Evolutionary conservation across 92 coral and sea anemone genomes (phyloP).

Genomic region (Palythoa grandiflora): DNA sequence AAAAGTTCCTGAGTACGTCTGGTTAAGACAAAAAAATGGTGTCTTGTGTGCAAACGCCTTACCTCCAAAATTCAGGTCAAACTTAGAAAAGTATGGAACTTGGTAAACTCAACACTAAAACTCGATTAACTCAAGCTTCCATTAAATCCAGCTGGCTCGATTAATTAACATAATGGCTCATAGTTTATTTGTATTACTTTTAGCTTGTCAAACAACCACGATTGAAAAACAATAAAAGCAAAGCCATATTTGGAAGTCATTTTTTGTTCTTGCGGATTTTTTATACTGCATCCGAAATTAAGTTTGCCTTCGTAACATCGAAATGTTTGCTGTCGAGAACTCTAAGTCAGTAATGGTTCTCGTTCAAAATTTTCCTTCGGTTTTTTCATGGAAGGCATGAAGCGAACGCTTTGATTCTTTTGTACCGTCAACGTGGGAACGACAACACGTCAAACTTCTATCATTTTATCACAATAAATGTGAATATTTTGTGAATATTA

Average conservation of each 20-base stretch:
- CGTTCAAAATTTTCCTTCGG: background rate
- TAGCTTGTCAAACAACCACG: slow-evolving; percentile 55
- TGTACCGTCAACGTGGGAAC: background rate
- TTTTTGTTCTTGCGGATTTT: background rate
- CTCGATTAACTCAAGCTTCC: slow-evolving; percentile 13
- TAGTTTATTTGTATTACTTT: slow-evolving; percentile 71
- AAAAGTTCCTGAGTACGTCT: background rate
- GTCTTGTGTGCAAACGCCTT: background rate
- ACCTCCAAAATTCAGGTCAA: background rate
- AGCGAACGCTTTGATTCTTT: slow-evolving; percentile 15
- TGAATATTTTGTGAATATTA: slow-evolving; percentile 35
- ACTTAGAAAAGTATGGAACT: background rate
- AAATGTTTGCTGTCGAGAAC: background rate
- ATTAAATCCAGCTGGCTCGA: slow-evolving; percentile 71
- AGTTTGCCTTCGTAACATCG: slow-evolving; percentile 11
- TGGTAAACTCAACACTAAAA: background rate
- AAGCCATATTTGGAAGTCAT: slow-evolving; percentile 60
- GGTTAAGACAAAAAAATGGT: background rate
- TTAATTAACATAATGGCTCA: slow-evolving; percentile 83
- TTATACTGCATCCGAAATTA: slow-evolving; percentile 34
- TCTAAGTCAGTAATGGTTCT: background rate
- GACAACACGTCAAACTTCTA: slow-evolving; percentile 31
- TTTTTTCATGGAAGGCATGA: background rate
- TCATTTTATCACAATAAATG: slow-evolving; percentile 49
- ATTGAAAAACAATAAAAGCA: slow-evolving; percentile 55